Conservation (phyloP, 2,888 invertebrate genomes). For the Limnephilus lunatus region DNA sequence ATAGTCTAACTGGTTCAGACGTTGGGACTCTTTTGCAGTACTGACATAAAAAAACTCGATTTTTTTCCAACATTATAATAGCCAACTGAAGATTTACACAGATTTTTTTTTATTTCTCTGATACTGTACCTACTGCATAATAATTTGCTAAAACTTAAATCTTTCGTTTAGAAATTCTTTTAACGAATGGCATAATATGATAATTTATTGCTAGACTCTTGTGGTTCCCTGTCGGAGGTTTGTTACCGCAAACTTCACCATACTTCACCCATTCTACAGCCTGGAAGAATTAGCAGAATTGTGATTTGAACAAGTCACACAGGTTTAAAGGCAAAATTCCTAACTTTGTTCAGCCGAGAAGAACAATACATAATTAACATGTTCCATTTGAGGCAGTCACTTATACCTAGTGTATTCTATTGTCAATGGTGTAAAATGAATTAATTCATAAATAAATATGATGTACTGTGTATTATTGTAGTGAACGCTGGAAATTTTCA, state of each 20-base stretch:
- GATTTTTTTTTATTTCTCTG: too few relatives aligned
- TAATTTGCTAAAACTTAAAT: not conserved
- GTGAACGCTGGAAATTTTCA: conserved; percentile 12
- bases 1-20: too few relatives aligned
- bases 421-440: not conserved
- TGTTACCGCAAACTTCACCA: not conserved
- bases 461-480: conserved; percentile 16
- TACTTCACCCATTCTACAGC: not conserved
- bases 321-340: not conserved
- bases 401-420: not conserved
- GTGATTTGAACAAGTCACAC: not conserved
- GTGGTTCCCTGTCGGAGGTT: not conserved
- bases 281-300: not conserved
- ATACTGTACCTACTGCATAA: not conserved
- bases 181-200: not conserved
- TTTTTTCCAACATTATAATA: too few relatives aligned
- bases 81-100: too few relatives aligned
- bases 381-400: not conserved
- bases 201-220: not conserved
- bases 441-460: not conserved
- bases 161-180: not conserved
- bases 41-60: too few relatives aligned
- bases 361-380: too few relatives aligned
- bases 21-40: too few relatives aligned
- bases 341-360: not conserved